These are phyloP conservation scores for Neelides folsomi DNA, from an alignment of 2,888 invertebrate species.

Conservation along the genomic window DNA sequence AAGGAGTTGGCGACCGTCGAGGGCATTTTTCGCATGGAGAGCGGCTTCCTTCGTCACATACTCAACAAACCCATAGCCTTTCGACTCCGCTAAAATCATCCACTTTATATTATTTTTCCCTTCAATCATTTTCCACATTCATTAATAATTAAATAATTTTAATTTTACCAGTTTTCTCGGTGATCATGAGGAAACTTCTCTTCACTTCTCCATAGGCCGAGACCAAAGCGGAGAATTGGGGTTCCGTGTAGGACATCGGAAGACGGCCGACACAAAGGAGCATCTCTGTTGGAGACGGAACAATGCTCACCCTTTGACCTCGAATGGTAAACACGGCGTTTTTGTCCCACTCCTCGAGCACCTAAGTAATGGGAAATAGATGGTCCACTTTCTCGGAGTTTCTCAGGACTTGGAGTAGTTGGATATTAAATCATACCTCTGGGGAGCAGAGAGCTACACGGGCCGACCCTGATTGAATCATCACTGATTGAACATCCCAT, in stretches of 20 bases:
- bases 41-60: slow-evolving; percentile 42
- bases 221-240: slow-evolving; percentile 40
- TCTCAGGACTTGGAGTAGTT: no score
- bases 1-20: slow-evolving; percentile 39
- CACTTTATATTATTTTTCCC: no score
- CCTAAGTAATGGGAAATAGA: no score
- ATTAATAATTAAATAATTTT: no score
- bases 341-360: slow-evolving; percentile 39
- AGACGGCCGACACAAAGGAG: slow-evolving; percentile 43
- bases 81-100: slow-evolving; percentile 40
- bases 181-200: slow-evolving; percentile 42
- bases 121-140: no score
- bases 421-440: no score
- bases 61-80: slow-evolving; percentile 46
- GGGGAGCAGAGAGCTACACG: slow-evolving; percentile 37
- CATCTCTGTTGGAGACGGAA: slow-evolving; percentile 40
- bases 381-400: no score
- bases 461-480: slow-evolving; percentile 35
- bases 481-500: slow-evolving; percentile 36
- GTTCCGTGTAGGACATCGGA: slow-evolving; percentile 39
- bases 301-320: slow-evolving; percentile 38
- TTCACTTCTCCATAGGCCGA: slow-evolving; percentile 39
- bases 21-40: slow-evolving; percentile 39
- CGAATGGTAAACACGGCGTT: slow-evolving; percentile 36
- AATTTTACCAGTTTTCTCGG: slow-evolving; percentile 39